Evolutionary conservation across 2,888 invertebrate species (phyloP).

Genomic region (Pandemis heparana): DNA sequence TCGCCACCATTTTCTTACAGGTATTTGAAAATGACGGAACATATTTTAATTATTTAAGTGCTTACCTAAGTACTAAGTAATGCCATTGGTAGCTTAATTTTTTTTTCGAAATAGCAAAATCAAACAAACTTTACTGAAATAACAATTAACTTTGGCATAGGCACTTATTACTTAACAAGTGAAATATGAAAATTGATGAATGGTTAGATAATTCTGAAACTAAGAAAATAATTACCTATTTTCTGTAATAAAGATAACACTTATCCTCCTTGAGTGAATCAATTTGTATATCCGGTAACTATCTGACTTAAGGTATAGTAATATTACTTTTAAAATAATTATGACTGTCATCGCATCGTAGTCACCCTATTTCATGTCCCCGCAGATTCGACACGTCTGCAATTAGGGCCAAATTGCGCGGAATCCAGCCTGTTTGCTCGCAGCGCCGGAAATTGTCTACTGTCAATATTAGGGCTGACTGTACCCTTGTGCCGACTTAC

Average conservation of each 20-base stretch:
- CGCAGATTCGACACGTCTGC: slow-evolving; percentile 50
- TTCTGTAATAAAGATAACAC: neutral
- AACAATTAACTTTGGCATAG: no score
- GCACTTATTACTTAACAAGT: no score
- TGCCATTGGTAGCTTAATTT: no score
- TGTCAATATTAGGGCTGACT: slow-evolving; percentile 67
- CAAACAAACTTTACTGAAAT: no score
- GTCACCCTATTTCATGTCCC: slow-evolving; percentile 40
- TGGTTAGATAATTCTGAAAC: neutral
- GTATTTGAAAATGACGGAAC: no score
- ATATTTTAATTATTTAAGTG: no score
- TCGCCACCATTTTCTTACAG: no score
- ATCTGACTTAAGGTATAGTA: neutral
- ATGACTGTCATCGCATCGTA: slow-evolving; percentile 1
- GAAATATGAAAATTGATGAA: no score
- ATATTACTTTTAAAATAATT: neutral
- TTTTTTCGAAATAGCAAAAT: no score
- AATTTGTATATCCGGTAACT: neutral
- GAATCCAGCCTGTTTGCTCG: slow-evolving; percentile 58
- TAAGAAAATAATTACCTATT: neutral
- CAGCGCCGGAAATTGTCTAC: slow-evolving; percentile 72
- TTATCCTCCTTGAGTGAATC: neutral
- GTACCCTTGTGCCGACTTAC: slow-evolving; percentile 48
- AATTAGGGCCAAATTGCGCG: slow-evolving; percentile 75
- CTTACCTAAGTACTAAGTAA: no score